Evolutionary conservation across 2,113 vertebrate species (phyloP).

Genomic region (Scartelaos histophorus): DNA sequence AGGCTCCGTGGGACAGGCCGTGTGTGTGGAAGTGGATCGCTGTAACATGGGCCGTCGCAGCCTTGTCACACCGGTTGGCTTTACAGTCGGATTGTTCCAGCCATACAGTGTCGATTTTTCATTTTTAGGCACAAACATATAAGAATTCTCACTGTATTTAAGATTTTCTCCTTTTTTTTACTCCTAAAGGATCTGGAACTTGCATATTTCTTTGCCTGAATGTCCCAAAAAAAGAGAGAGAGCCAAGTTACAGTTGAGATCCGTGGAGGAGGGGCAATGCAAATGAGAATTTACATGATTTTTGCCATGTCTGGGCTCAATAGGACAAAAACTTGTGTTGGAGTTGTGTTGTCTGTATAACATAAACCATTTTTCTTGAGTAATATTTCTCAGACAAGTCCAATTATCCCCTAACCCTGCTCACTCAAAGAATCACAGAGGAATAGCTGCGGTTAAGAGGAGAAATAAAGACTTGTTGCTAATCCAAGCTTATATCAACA

Average conservation of each 20-base stretch:
- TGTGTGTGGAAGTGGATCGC: conserved; percentile 23
- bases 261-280: no score
- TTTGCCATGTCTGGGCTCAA: no score
- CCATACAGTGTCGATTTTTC: neutral
- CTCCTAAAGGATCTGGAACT: no score
- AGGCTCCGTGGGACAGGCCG: conserved; percentile 51
- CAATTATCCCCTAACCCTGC: neutral
- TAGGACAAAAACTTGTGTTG: no score
- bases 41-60: conserved; percentile 18
- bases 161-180: no score
- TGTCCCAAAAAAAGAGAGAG: no score
- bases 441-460: neutral
- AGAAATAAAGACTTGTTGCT: neutral
- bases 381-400: neutral
- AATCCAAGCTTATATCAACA: conserved; percentile 6
- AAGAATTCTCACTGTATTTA: no score
- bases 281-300: no score
- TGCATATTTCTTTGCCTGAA: neutral
- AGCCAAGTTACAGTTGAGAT: no score
- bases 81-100: conserved; percentile 9
- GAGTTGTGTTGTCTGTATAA: no score
- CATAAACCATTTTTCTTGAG: no score
- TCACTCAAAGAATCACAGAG: neutral
- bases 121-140: no score
- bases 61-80: conserved; percentile 23